Evolutionary conservation across 2,797 vertebrate genomes (phyloP).

Genomic region (Oryzias dopingdopingensis): DNA sequence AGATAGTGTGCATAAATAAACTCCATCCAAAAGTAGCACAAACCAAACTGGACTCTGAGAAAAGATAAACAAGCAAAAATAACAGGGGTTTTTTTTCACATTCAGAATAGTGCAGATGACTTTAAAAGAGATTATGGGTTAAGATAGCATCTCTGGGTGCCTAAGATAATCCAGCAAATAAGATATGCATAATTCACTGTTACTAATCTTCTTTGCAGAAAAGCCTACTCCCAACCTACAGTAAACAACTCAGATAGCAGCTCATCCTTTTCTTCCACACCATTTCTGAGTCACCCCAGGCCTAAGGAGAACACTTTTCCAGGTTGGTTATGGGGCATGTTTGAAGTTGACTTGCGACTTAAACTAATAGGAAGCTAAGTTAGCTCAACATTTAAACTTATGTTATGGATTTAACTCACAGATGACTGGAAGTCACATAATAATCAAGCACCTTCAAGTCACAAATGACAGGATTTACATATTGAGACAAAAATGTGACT

Average conservation of each 20-base stretch:
- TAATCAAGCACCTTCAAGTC: slow-evolving; percentile 10
- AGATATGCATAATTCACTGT: slow-evolving; percentile 83
- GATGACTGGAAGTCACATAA: slow-evolving; percentile 13
- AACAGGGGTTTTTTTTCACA: slow-evolving; percentile 61
- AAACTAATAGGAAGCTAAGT: slow-evolving; percentile 14
- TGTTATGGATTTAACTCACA: neutral
- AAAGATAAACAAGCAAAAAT: slow-evolving; percentile 65
- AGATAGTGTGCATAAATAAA: slow-evolving; percentile 37
- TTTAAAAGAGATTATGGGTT: slow-evolving; percentile 72
- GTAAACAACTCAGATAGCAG: slow-evolving; percentile 71
- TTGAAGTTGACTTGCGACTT: slow-evolving; percentile 52
- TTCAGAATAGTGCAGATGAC: slow-evolving; percentile 65
- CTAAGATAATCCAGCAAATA: slow-evolving; percentile 79
- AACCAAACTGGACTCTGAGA: slow-evolving; percentile 58
- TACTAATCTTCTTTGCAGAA: slow-evolving; percentile 78
- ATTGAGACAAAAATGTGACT: slow-evolving; percentile 1
- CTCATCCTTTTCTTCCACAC: slow-evolving; percentile 54
- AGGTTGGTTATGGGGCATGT: slow-evolving; percentile 48
- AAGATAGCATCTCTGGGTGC: slow-evolving; percentile 75
- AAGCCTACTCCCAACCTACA: slow-evolving; percentile 69
- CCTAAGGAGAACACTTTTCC: slow-evolving; percentile 55
- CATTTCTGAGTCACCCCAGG: slow-evolving; percentile 52
- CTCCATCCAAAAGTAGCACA: slow-evolving; percentile 47
- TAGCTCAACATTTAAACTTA: slow-evolving; percentile 7
- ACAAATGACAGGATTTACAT: slow-evolving; percentile 5